Evolutionary conservation across 2,888 invertebrate genomes (phyloP).

Genomic region (Scelioninae gen. 1): DNA sequence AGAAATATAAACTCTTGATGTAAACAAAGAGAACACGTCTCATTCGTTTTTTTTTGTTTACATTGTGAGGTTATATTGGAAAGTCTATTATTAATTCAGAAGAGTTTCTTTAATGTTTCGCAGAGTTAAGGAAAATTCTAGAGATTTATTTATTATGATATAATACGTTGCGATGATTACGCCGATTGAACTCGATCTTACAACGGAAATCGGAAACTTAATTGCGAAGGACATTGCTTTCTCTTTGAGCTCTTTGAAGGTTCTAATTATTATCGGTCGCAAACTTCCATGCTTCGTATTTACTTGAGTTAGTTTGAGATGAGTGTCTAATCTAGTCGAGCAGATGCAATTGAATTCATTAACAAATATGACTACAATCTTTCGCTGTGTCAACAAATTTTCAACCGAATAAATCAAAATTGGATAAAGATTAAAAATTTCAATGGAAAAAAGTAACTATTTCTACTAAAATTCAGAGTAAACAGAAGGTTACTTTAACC

Average conservation of each 20-base stretch:
- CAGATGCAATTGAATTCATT: slow-evolving; percentile 60
- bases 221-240: slow-evolving; percentile 68
- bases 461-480: too few species aligned
- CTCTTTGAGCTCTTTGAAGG: slow-evolving; percentile 69
- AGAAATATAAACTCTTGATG: too few species aligned
- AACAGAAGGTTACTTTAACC: too few species aligned
- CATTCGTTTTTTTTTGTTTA: too few species aligned
- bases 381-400: not conserved
- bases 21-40: too few species aligned
- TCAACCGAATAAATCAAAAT: too few species aligned
- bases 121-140: not conserved
- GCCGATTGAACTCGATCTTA: slow-evolving; percentile 58
- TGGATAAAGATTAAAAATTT: too few species aligned
- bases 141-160: slow-evolving; percentile 50
- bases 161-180: slow-evolving; percentile 51
- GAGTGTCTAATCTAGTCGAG: slow-evolving; percentile 60
- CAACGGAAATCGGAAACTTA: slow-evolving; percentile 70
- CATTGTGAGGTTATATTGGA: too few species aligned
- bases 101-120: not conserved
- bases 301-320: slow-evolving; percentile 63
- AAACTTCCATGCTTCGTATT: slow-evolving; percentile 65
- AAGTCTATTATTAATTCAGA: not conserved
- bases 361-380: slow-evolving; percentile 52
- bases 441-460: too few species aligned
- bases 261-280: slow-evolving; percentile 71